These are phyloP conservation scores for Electrona antarctica DNA, from an alignment of 2,113 vertebrate genomes.

Conservation along the genomic window DNA sequence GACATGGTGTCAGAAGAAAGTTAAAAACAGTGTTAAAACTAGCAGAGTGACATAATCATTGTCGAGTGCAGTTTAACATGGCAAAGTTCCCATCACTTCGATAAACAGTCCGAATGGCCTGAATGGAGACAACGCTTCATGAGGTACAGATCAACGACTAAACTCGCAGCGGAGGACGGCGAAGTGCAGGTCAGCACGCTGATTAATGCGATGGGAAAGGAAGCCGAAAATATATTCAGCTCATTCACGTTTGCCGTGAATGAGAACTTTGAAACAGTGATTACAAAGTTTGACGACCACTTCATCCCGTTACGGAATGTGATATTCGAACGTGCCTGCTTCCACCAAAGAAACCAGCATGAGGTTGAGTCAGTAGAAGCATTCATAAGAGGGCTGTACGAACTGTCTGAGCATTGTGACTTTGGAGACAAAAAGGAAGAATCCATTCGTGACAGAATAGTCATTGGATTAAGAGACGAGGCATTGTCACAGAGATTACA, in stretches of 20 bases:
- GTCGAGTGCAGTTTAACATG: no score
- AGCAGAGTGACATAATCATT: no score
- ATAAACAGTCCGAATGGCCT: background rate
- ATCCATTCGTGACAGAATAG: conserved; percentile 21
- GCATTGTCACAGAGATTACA: conserved; percentile 22
- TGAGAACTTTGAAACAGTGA: no score
- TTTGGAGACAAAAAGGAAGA: conserved; percentile 23
- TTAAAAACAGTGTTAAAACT: no score
- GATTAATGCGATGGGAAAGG: background rate
- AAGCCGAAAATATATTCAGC: background rate
- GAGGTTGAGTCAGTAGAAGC: conserved; percentile 15
- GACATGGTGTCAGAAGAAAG: no score
- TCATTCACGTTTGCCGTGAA: conserved; percentile 9
- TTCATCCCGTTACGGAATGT: conserved; percentile 30
- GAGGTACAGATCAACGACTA: background rate
- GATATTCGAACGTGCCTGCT: conserved; percentile 18
- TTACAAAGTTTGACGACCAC: conserved; percentile 33
- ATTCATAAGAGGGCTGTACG: conserved; percentile 21
- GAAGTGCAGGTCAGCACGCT: background rate
- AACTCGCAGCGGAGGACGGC: background rate
- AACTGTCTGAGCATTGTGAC: conserved; percentile 29
- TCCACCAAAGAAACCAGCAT: conserved; percentile 23
- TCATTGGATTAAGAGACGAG: conserved; percentile 25
- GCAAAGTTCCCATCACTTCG: background rate
- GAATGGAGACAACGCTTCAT: background rate